These are phyloP conservation scores for Meandrusa payeni DNA, from an alignment of 2,888 invertebrate species.

Conservation along the genomic window DNA sequence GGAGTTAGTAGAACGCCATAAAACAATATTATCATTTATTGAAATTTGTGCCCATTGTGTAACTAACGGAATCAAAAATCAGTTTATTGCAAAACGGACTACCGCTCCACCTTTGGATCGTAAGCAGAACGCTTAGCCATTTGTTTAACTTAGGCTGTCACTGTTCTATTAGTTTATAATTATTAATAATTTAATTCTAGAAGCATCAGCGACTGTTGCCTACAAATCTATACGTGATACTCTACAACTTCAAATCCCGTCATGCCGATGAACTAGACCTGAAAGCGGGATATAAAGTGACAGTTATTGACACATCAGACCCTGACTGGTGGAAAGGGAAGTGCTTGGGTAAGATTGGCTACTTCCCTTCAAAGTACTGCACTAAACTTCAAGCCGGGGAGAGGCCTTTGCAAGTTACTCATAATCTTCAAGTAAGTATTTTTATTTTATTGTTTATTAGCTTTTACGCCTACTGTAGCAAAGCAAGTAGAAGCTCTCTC, in stretches of 20 bases:
- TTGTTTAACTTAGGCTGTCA: too few species aligned
- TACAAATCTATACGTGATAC: conserved; percentile 95
- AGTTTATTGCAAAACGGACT: too few species aligned
- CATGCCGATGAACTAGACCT: conserved; percentile 97
- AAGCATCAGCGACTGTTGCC: conserved; percentile 92
- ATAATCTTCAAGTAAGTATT: conserved; percentile 73
- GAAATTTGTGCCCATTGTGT: too few species aligned
- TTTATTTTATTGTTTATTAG: too few species aligned
- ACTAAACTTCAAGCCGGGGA: conserved; percentile 94
- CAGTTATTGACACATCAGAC: conserved; percentile 96
- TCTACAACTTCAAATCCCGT: conserved; percentile 96
- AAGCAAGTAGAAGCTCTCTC: too few species aligned
- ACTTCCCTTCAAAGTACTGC: conserved; percentile 97
- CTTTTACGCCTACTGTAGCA: too few species aligned
- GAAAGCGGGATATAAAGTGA: conserved; percentile 94
- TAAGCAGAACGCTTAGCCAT: too few species aligned
- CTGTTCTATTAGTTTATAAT: too few species aligned
- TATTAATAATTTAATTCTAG: conserved; percentile 68
- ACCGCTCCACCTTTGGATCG: too few species aligned
- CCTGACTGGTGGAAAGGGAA: conserved; percentile 99
- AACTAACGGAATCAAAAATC: too few species aligned
- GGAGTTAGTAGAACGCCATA: too few species aligned
- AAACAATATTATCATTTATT: too few species aligned
- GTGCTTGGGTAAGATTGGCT: conserved; percentile 93
- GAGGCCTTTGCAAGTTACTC: conserved; percentile 91